Conservation (phyloP, 2,797 vertebrate species). For the Dallia pectoralis region DNA sequence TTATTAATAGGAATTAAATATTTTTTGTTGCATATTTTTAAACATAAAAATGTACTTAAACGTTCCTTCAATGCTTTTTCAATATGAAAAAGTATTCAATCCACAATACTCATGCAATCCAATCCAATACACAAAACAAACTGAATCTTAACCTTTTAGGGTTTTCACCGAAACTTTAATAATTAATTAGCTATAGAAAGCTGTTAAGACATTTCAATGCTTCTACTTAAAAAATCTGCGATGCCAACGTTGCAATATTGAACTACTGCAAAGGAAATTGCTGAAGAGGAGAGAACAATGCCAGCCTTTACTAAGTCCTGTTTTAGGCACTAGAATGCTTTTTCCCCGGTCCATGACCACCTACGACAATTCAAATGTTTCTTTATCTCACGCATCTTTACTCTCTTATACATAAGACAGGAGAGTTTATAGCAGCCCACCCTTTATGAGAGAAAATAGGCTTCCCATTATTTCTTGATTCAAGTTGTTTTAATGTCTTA, state of each 20-base stretch:
- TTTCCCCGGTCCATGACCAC: not conserved
- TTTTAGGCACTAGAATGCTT: constrained; percentile 14
- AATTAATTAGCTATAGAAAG: not conserved
- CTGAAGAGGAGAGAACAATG: not conserved
- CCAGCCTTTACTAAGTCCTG: constrained; percentile 28
- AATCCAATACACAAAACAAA: too few species aligned
- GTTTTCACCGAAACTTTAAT: not conserved
- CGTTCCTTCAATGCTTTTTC: too few species aligned
- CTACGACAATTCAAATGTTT: not conserved
- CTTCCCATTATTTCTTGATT: constrained; percentile 44
- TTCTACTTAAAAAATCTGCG: not conserved
- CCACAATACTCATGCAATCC: too few species aligned
- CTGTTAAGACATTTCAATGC: not conserved
- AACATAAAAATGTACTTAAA: too few species aligned
- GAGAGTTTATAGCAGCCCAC: constrained; percentile 19
- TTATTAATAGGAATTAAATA: too few species aligned
- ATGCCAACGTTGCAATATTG: not conserved
- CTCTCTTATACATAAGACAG: constrained; percentile 9
- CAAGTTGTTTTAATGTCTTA: constrained; percentile 65
- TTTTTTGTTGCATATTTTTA: too few species aligned
- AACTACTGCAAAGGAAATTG: not conserved
- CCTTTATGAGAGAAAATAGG: constrained; percentile 44
- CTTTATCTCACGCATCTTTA: not conserved
- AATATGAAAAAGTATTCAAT: too few species aligned
- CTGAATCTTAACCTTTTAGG: too few species aligned